phyloP scores from a whole-genome alignment of 2,113 vertebrate species.

The Piaya cayana region DNA sequence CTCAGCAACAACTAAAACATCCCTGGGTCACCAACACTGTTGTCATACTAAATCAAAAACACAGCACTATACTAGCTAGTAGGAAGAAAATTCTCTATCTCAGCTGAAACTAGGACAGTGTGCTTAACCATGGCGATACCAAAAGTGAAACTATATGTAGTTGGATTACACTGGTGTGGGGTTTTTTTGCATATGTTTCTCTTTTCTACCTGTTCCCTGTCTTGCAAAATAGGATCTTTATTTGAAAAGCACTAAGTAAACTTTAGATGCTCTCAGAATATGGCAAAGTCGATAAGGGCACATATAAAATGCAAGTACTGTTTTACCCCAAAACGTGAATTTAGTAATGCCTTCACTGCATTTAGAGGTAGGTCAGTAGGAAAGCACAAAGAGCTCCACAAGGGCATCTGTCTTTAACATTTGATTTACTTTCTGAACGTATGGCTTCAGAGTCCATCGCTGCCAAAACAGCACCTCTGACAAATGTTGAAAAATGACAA shows the following conservation, averaged over 20 bases:
- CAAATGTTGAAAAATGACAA: fast-evolving
- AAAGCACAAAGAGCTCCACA: not conserved
- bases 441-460: not conserved
- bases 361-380: not conserved
- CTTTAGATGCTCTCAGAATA: not conserved
- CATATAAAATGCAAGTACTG: not conserved
- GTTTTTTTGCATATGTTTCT: not conserved
- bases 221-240: not conserved
- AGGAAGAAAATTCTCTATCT: too few species aligned
- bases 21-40: too few species aligned
- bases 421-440: not conserved
- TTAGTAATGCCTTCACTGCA: not conserved
- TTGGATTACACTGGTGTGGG: not conserved
- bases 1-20: too few species aligned
- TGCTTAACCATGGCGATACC: not conserved
- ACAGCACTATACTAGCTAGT: too few species aligned
- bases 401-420: not conserved
- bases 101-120: too few species aligned
- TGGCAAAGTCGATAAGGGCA: not conserved
- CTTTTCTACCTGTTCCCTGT: not conserved
- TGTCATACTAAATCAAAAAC: too few species aligned
- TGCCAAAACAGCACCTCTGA: not conserved
- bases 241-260: not conserved
- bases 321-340: not conserved
- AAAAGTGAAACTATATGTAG: not conserved